Percentiles rank a stretch among this genome's conserved stretches.
Evolutionary conservation across 2,888 invertebrate species (phyloP).

Genomic region (Epinotia demarniana): DNA sequence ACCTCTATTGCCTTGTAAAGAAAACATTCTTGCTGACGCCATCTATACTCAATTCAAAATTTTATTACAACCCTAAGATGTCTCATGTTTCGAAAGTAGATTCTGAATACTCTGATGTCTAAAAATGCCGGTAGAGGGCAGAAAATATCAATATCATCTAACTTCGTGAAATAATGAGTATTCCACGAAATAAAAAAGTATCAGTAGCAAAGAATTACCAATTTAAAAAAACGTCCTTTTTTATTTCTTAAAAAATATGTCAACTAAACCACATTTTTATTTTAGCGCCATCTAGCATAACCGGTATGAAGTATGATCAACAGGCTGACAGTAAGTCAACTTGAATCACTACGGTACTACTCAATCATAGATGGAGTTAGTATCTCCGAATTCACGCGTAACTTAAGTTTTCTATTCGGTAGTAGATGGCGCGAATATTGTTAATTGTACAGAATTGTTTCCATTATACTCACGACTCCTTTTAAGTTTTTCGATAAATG

Average conservation of each 20-base stretch:
- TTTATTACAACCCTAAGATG: background rate
- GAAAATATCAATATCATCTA: background rate
- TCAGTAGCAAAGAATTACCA: background rate
- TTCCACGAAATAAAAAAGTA: background rate
- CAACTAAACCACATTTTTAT: background rate
- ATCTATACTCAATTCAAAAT: background rate
- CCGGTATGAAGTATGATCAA: background rate
- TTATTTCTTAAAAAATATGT: background rate
- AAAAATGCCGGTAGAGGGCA: conserved; percentile 18
- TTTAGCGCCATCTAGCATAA: background rate
- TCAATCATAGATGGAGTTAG: conserved; percentile 54
- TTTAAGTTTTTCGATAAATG: background rate
- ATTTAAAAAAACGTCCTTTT: background rate
- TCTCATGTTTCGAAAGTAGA: background rate
- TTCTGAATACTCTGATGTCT: background rate
- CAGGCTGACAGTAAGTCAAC: background rate
- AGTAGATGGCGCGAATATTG: conserved; percentile 13
- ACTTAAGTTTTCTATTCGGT: conserved; percentile 15
- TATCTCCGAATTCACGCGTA: background rate
- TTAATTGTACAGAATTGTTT: background rate
- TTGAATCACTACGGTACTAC: conserved; percentile 44
- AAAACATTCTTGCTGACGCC: conserved; percentile 1
- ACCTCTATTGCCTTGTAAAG: background rate
- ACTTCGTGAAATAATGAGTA: background rate
- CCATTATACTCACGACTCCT: conserved; percentile 11